Conservation (phyloP, 1,140 invertebrate species). For the Conus ventricosus region DNA sequence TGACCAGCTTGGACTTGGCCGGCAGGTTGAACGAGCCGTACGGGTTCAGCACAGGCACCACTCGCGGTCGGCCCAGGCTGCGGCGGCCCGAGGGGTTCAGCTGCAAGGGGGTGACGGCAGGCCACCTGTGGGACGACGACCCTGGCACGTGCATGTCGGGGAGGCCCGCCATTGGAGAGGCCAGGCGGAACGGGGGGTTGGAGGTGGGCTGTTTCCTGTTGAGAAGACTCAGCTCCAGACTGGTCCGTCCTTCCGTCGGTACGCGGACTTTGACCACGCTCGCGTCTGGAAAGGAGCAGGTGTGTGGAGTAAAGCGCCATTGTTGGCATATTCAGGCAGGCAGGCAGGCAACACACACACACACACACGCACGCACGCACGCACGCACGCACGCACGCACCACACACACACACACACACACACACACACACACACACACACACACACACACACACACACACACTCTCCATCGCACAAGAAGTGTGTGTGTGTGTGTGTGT, state of each 20-base stretch:
- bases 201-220: neutral
- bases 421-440: too few relatives aligned
- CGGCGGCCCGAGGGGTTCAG: neutral
- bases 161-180: neutral
- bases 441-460: too few relatives aligned
- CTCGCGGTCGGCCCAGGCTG: neutral
- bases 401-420: too few relatives aligned
- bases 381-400: too few relatives aligned
- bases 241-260: neutral
- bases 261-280: neutral
- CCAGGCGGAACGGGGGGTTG: constrained; percentile 13
- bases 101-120: neutral
- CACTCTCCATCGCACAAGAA: too few relatives aligned
- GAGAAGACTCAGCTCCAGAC: neutral
- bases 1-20: neutral
- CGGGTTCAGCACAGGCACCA: constrained; percentile 26
- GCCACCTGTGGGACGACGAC: neutral
- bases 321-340: too few relatives aligned
- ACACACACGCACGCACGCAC: too few relatives aligned
- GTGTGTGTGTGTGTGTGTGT: neutral
- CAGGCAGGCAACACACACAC: too few relatives aligned
- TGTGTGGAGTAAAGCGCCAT: too few relatives aligned
- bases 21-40: constrained; percentile 28
- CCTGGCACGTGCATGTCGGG: constrained; percentile 35
- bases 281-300: neutral